These are phyloP conservation scores for Ochropleura leucogaster DNA, from an alignment of 2,888 invertebrate genomes.

Conservation along the genomic window DNA sequence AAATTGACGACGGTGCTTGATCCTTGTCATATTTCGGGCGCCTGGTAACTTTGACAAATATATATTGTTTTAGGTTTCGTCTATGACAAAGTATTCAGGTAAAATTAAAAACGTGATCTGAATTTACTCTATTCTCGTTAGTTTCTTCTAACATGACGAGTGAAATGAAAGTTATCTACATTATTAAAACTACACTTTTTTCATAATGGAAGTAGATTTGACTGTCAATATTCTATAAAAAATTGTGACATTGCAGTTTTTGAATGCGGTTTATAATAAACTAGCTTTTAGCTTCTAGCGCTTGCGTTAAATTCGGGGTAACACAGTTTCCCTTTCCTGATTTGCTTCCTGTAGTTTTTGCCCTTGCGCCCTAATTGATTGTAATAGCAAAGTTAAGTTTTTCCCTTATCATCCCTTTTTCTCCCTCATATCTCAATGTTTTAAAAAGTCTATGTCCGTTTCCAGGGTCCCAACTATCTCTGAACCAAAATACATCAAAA, in stretches of 20 bases:
- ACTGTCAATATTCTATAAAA: not conserved
- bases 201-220: not conserved
- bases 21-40: slow-evolving; percentile 36
- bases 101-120: slow-evolving; percentile 42
- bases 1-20: slow-evolving; percentile 27
- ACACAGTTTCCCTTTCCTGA: no score
- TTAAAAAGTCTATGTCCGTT: no score
- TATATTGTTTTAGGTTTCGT: slow-evolving; percentile 11
- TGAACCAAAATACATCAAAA: no score
- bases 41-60: slow-evolving; percentile 9
- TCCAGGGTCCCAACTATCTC: no score
- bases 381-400: no score
- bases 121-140: slow-evolving; percentile 3
- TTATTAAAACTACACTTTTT: not conserved
- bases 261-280: not conserved
- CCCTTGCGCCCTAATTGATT: no score
- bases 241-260: not conserved
- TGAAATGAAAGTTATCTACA: not conserved
- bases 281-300: no score
- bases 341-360: no score
- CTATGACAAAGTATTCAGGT: slow-evolving; percentile 26
- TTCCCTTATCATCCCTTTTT: no score
- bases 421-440: no score
- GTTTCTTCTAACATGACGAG: not conserved
- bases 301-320: no score